Base-by-base conservation (phyloP, 2,797 vertebrate genomes). In the Microhierax caerulescens region DNA sequence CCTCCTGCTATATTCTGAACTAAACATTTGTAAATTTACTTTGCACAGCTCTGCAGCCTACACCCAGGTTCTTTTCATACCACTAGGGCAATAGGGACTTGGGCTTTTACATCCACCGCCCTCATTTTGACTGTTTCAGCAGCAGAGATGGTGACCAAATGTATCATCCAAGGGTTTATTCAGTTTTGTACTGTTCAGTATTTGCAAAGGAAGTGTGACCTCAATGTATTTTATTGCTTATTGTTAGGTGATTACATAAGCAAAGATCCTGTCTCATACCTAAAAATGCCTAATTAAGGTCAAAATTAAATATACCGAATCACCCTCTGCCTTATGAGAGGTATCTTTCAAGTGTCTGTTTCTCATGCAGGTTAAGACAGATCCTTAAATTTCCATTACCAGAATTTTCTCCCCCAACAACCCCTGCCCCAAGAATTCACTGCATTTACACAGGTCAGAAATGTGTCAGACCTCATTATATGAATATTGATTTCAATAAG, bases 401-500 rank as follows among this genome's bases (percentile, higher is more conserved):
- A 88, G 60, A 51, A 20, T 60, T 61, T 68, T 85, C 54, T 47
- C 67, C 39, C 37, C 57, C 21, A 24, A 43, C 30, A 9, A 14
- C 57, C 22, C 65, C 28, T 14, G 5, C 61, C 39, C 43, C 45
- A 41, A 60, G 91, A 90, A 92, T 91, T 91, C 88, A 88, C 56
- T 88, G 84, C 81, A 79, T 91, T 95, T 90, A 86, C 79, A 72
- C 57, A 54, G 85, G 91, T 97, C 88, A 96, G 65, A 94, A 95
- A 81, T 10, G 5, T 9, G 0, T 92, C 78, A 92, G 89, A 93
- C 67, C 91, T 96, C 95, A 93, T 97, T 95, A 94, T 91, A 95
- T 92, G 81, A 93, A 93, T 93, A 96, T 94, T 94, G 96, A 97
- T 96, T 96, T 69, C 88, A 93, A 82, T 85, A 86, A 82, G 76